Evolutionary conservation across 2,888 invertebrate genomes (phyloP), one percentile per base, ranked within the genome.

Genomic region (Cylindroiulus punctatus): DNA sequence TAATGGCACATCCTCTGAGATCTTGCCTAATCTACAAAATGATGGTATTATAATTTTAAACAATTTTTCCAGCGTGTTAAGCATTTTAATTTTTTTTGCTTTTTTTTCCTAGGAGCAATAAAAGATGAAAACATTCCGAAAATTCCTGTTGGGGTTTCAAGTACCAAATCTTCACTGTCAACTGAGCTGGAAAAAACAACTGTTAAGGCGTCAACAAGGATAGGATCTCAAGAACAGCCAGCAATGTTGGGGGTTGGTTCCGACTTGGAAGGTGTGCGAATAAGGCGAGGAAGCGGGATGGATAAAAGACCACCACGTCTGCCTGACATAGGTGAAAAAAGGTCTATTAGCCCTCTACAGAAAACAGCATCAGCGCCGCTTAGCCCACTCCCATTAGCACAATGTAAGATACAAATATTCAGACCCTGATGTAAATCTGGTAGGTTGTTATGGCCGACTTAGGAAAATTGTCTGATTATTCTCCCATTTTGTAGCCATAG

Each of bases 261-360:
- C 0, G 83, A 40, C 88, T 83, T 89, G 91, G 88, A 92, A 92
- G 89, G 92, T 93, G 8, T 89, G 88, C 44, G 89, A 89, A 36
- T 88, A 88, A 85, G 89, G 88, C 82, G 88, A 88, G 52, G 89
- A 89, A 84, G 84, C n/a, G 57, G 84, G n/a, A 52, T 84, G 32
- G 84, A 84, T 19, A 47, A 84, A n/a, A 85, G 36, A 26, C 85
- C 85, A 40, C 76, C 76, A n/a, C 81, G 85, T 76, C 44, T 85
- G 10, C 85, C 85, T 36, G 85, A 85, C 36, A 76, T 85, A 40
- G 76, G 65, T 17, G 85, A 85, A 26, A 32, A 52, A n/a, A 57
- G 76, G 52, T 36, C 44, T 36, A 36, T 65, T n/a, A 85, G 85
- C 17, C 85, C 76, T 47, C 65, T 85, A 19, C 76, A 85, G 26